phyloP scores from a whole-genome alignment of 92 coral and sea anemone species.

The Epizoanthus stellaris region DNA sequence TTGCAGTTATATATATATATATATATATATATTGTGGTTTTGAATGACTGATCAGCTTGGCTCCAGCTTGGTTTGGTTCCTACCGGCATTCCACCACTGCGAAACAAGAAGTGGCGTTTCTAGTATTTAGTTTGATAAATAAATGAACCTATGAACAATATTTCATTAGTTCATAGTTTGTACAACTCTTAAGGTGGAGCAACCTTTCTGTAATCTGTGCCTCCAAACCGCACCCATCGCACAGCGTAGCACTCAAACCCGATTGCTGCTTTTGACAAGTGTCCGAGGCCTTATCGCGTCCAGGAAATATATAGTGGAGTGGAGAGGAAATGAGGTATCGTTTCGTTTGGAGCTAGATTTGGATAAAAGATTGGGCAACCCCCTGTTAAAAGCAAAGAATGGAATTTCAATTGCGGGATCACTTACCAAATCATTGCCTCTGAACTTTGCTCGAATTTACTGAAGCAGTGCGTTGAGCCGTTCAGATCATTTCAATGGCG shows the following conservation, averaged over 20 bases:
- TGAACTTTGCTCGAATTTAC: background rate
- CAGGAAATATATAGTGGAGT: slow-evolving; percentile 18
- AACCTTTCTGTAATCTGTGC: background rate
- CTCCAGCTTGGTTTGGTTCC: background rate
- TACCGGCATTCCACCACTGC: too few species aligned
- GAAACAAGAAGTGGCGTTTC: too few species aligned
- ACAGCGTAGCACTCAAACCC: slow-evolving; percentile 8
- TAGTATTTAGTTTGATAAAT: too few species aligned
- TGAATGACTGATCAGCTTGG: background rate
- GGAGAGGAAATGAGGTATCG: slow-evolving; percentile 16
- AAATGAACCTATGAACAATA: too few species aligned
- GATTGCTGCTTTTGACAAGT: slow-evolving; percentile 14
- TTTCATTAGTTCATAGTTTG: too few species aligned
- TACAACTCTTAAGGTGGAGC: too few species aligned
- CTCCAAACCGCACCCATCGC: background rate
- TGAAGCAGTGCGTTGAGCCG: too few species aligned
- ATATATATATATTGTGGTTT: background rate
- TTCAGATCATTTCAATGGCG: too few species aligned
- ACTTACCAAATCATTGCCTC: background rate
- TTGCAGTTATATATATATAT: too few species aligned
- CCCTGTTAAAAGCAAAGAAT: background rate
- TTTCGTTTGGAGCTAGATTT: slow-evolving; percentile 6
- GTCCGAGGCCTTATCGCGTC: slow-evolving; percentile 18
- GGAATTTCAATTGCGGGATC: slow-evolving; percentile 1
- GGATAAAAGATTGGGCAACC: slow-evolving; percentile 8